Conservation (phyloP, 2,113 vertebrate genomes). For the Gymnarchus niloticus region DNA sequence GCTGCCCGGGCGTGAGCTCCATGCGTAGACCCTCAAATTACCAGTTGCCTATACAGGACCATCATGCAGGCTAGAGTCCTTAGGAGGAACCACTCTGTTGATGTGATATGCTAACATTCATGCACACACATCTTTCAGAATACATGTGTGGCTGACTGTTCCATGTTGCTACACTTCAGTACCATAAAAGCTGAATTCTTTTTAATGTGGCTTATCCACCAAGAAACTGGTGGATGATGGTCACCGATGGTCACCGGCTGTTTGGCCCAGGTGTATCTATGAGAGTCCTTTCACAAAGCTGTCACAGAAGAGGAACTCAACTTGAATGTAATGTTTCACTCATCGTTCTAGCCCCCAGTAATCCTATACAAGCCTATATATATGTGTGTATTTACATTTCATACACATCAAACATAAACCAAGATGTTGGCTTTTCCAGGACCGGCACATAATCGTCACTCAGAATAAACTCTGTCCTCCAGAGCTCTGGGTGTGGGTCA, state of each 20-base stretch:
- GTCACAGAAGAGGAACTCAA: constrained; percentile 6
- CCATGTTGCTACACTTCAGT: background rate
- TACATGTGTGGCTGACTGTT: constrained; percentile 39
- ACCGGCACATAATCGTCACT: background rate
- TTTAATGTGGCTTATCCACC: background rate
- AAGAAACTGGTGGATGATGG: background rate
- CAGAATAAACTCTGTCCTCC: background rate
- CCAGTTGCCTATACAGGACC: too few relatives aligned
- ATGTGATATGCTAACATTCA: constrained; percentile 51
- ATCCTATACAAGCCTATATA: background rate
- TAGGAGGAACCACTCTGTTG: constrained; percentile 58
- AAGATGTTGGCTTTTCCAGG: background rate
- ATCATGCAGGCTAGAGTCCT: too few relatives aligned
- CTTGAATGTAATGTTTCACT: constrained; percentile 26
- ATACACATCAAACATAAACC: background rate
- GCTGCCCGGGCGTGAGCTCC: too few relatives aligned
- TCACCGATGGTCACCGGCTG: background rate
- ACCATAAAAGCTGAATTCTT: background rate
- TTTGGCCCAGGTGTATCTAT: background rate
- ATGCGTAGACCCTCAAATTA: too few relatives aligned
- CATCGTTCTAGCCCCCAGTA: constrained; percentile 5
- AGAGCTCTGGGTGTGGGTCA: background rate
- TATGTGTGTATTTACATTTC: background rate
- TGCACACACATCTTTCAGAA: background rate
- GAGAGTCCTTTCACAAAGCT: background rate